Evolutionary conservation across 1,140 invertebrate genomes (phyloP), one percentile per base, ranked within the genome.

Genomic region (Pollicipes pollicipes): DNA sequence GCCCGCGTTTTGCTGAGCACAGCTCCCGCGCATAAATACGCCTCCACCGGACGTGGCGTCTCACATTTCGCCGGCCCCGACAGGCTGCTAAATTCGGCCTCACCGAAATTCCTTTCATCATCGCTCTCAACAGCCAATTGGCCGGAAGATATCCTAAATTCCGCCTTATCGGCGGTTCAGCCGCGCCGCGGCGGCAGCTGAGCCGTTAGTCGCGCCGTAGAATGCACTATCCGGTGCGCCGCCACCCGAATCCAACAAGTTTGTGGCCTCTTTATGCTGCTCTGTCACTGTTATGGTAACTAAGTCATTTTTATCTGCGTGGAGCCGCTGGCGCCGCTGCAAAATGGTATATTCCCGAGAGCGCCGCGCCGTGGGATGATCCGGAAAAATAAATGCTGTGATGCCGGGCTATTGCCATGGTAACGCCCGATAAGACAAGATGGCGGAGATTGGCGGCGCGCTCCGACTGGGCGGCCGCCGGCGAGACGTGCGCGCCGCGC

Each of bases 111-210:
- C 45, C 45, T 58, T 58, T 58, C 45, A 58, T 21, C 45, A 58
- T 58, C 45, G 45, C 45, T 58, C 45, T 58, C 45, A 58, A 58
- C 45, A 58, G 45, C 45, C 45, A 58, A 58, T 58, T 58, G 45
- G 45, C 45, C 45, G 45, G 45, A 58, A 58, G 45, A 58, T 58
- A 58, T 58, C 45, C 45, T 58, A 58, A 58, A 58, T 58, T 58
- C 45, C 2, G 8, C 45, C 45, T 58, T 58, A 58, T 58, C 45
- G 45, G 6, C 45, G 45, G 45, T 21, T 58, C 45, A 58, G 45
- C 45, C 45, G 45, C 45, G 45, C 45, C 45, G 13, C 13, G 6
- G 13, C 45, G 45, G 13, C 45, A 58, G 45, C 17, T 58, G 13
- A 58, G 45, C 45, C 45, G 45, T 58, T 3, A 58, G 45, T 21